Evolutionary conservation across 2,888 invertebrate species (phyloP), one percentile per base, ranked within the genome.

Genomic region (Thyatira batis): DNA sequence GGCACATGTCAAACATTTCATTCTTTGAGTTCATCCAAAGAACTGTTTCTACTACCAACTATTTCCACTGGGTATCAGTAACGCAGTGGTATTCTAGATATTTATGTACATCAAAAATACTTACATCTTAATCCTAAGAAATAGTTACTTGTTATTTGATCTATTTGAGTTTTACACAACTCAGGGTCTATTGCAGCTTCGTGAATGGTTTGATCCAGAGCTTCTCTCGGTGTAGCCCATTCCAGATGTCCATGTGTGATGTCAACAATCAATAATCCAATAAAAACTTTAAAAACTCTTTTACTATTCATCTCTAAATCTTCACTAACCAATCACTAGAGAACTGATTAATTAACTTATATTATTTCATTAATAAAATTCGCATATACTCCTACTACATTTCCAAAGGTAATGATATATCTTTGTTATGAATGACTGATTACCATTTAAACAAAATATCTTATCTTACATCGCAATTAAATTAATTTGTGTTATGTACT

Each of bases 161-260:
- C 51, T n/a, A 89, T 61, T 62, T 90, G 87, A 21, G 66, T 58
- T n/a, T 64, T 56, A 70, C 89, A 90, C 46, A 80, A 51, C 51
- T 80, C 75, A 5, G 73, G 52, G 67, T 89, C 77, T 39, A 90
- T 59, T 9, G 82, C 85, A 51, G 74, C 66, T 58, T 82, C 71
- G 60, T 80, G 87, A 27, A 87, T 69, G 51, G 78, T 73, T 30
- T 62, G 61, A 64, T 89, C 81, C 53, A 87, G 82, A 11, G 67
- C 75, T 51, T 67, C 61, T 61, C 77, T 78, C 1, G 74, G 69
- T 17, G 63, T 57, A 11, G 65, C 57, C 51, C 67, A 53, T 11
- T 71, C 66, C 1, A 75, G 33, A 51, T 63, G 57, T 2, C 64
- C 74, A 53, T 54, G 53, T 0, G 51, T 58, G 50, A 50, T 25